phyloP scores from a whole-genome alignment of 1,140 invertebrate species.

The Halictus rubicundus region DNA sequence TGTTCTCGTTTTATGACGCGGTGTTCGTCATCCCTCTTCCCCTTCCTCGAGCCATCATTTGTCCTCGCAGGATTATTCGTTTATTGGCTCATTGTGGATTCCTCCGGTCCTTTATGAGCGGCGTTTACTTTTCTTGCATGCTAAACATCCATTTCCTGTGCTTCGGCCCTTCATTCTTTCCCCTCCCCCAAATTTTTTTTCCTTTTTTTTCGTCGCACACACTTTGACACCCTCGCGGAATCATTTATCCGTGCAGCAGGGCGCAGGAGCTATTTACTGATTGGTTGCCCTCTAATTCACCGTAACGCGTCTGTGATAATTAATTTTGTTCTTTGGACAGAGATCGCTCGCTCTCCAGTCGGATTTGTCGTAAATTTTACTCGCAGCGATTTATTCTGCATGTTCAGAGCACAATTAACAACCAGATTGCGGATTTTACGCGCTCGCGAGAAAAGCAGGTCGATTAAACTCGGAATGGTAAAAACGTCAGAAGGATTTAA shows the following conservation, averaged over 20 bases:
- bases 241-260: not conserved
- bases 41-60: slow-evolving; percentile 30
- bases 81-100: slow-evolving; percentile 72
- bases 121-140: slow-evolving; percentile 62
- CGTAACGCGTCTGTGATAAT: not conserved
- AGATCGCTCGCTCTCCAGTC: not conserved
- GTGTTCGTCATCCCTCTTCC: not conserved
- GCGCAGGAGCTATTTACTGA: not conserved
- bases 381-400: not conserved
- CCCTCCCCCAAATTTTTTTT: no score
- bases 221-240: slow-evolving; percentile 1
- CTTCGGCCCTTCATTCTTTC: slow-evolving; percentile 5
- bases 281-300: not conserved
- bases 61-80: slow-evolving; percentile 62
- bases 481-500: no score
- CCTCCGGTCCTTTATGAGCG: slow-evolving; percentile 67
- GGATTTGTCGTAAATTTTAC: not conserved
- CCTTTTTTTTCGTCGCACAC: not conserved
- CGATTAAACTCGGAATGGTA: no score
- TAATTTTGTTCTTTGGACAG: not conserved
- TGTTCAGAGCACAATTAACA: no score
- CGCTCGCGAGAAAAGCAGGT: no score
- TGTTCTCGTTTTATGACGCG: slow-evolving; percentile 6
- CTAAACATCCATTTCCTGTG: slow-evolving; percentile 53
- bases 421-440: no score